Evolutionary conservation across 2,113 vertebrate species (phyloP).

Genomic region (Phocoena sinus): DNA sequence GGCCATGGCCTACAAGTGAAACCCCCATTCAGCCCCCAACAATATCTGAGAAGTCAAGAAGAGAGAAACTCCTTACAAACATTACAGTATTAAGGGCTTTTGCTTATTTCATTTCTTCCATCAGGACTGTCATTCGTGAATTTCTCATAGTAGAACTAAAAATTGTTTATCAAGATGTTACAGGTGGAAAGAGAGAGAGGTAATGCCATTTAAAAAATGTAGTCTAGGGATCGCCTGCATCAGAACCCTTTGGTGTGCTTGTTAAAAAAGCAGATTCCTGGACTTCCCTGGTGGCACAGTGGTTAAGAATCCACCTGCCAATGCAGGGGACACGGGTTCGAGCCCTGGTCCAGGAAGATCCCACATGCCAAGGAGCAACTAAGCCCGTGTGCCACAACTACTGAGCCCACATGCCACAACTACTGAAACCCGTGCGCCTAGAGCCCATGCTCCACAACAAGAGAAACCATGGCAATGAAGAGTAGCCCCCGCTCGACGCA

Average conservation of each 20-base stretch:
- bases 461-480: too few relatives aligned
- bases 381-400: too few relatives aligned
- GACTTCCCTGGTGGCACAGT: too few relatives aligned
- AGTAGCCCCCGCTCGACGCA: too few relatives aligned
- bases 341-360: too few relatives aligned
- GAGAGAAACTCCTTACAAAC: background rate
- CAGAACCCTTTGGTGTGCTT: background rate
- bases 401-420: too few relatives aligned
- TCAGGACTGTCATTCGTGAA: background rate
- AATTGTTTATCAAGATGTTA: background rate
- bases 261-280: background rate
- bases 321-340: too few relatives aligned
- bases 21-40: background rate
- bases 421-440: too few relatives aligned
- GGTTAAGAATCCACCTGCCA: too few relatives aligned
- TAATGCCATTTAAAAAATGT: background rate
- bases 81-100: background rate
- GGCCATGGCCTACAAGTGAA: conserved; percentile 25
- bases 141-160: conserved; percentile 27
- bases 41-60: conserved; percentile 1
- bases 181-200: background rate
- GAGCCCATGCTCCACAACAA: too few relatives aligned
- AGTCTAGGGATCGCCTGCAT: background rate
- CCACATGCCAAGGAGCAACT: too few relatives aligned
- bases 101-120: background rate